phyloP scores from a whole-genome alignment of 2,888 invertebrate genomes.

The Osmoderma eremita region DNA sequence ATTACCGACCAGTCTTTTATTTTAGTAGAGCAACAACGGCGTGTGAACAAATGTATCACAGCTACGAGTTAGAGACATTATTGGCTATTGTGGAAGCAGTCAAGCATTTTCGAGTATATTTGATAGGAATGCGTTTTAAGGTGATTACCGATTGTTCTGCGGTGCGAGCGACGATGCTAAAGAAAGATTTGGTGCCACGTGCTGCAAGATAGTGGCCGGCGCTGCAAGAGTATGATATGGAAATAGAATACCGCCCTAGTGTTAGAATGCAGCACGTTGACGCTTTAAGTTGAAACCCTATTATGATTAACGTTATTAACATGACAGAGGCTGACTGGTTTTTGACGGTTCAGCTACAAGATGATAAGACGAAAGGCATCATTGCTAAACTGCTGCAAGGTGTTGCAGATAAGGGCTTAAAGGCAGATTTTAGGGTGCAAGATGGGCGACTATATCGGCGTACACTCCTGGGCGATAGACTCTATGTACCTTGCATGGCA shows the following conservation, averaged over 20 bases:
- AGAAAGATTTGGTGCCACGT: conserved; percentile 43
- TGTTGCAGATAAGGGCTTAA: conserved; percentile 37
- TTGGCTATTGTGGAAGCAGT: conserved; percentile 54
- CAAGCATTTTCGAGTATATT: conserved; percentile 48
- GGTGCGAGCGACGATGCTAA: conserved; percentile 30
- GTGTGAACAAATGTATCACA: conserved; percentile 45
- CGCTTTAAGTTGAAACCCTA: conserved; percentile 42
- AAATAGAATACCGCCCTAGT: conserved; percentile 47
- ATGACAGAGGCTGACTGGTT: conserved; percentile 48
- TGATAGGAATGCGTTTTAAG: conserved; percentile 47
- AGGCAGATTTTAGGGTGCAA: conserved; percentile 33
- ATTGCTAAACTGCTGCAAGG: conserved; percentile 31
- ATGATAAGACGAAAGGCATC: conserved; percentile 32
- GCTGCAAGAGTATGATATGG: conserved; percentile 49
- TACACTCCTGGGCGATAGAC: conserved; percentile 31
- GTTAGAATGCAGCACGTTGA: conserved; percentile 49
- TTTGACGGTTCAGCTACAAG: conserved; percentile 48
- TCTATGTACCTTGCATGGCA: conserved; percentile 46
- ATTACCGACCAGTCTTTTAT: conserved; percentile 41
- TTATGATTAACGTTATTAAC: neutral
- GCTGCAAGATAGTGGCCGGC: conserved; percentile 50
- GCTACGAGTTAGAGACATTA: conserved; percentile 54
- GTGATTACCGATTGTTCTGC: neutral
- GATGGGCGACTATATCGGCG: conserved; percentile 42
- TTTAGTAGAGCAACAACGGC: conserved; percentile 41